Evolutionary conservation across 2,113 vertebrate genomes (phyloP).

Genomic region (Theristicus caerulescens): DNA sequence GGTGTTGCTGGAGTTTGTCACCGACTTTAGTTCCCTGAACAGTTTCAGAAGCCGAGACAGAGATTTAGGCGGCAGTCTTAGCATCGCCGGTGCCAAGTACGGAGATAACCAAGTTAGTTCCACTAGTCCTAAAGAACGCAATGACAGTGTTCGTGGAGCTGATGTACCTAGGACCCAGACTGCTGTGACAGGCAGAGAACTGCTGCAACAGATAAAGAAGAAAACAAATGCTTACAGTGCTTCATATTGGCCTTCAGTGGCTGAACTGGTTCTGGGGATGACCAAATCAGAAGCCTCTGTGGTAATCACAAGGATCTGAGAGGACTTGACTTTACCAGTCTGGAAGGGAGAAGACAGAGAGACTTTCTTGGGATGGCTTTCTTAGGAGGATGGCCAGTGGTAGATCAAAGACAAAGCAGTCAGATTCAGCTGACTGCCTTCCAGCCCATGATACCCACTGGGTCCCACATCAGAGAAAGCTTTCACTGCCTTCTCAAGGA

Average conservation of each 20-base stretch:
- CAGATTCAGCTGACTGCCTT: background rate
- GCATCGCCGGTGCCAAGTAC: background rate
- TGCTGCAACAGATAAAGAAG: background rate
- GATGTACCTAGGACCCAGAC: background rate
- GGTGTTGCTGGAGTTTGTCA: background rate
- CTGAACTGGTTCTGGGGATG: background rate
- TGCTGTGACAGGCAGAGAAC: background rate
- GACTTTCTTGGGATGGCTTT: background rate
- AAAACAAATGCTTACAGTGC: background rate
- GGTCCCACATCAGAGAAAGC: background rate
- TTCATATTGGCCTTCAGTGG: background rate
- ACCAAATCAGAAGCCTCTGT: conserved; percentile 8
- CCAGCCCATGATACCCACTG: background rate
- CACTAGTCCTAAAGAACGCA: background rate
- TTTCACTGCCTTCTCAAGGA: background rate
- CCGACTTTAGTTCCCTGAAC: background rate
- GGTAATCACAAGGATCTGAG: background rate
- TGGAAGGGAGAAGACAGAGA: conserved; percentile 11
- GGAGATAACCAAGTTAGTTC: background rate
- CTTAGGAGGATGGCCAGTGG: background rate
- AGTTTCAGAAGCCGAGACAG: background rate
- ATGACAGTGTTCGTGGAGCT: background rate
- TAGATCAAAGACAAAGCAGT: background rate
- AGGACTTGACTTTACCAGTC: background rate
- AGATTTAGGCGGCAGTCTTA: background rate